Base-by-base conservation (phyloP, 1,140 invertebrate species). In the Philaenus spumarius region DNA sequence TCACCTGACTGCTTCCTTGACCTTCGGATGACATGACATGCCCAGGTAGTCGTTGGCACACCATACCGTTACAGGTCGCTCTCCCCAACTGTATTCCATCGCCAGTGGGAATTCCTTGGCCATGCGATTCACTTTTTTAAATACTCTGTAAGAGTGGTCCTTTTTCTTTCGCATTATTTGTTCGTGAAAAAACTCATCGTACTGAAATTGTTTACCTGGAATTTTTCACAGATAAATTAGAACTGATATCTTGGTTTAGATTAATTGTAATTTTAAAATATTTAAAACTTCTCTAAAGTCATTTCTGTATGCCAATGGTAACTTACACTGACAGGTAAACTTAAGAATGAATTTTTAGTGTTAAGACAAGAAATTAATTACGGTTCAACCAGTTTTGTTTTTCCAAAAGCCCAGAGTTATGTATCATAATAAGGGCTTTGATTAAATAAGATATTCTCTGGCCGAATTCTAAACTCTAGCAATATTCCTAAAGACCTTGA, bases 11-110 rank as follows among this genome's bases (percentile, higher is more conserved):
- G 93, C 90, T 51, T 82, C 71, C 55, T 87, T 88, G 0, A 98
- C 95, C 52, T 77, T 73, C 0, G 92, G 93, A 78, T 98, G 95
- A 68, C 89, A 85, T 5, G 90, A 95, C 82, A 96, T 93, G 9
- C 95, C 96, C 11, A 98, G 77, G 73, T 98, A 98, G 74, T 98
- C 96, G 76, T 99, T 99, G 35, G 93, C 95, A 74, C 96, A 98
- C 95, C 95, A 98, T 22, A 98, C 94, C 4, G 90, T 95, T 43
- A 98, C 93, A 6, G 89, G 84, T 50, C 85, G 86, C 64, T 89
- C 81, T 3, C 83, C 82, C 68, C 80, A 82, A 0, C 83, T 83
- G 67, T 90, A 90, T 70, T 97, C 95, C 60, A 89, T 72, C 0
- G 93, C 94, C 59, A 78, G 75, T 5, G 95, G 95, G 72, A 97